Conservation (phyloP, 2,113 vertebrate species). For the Pagrus major region DNA sequence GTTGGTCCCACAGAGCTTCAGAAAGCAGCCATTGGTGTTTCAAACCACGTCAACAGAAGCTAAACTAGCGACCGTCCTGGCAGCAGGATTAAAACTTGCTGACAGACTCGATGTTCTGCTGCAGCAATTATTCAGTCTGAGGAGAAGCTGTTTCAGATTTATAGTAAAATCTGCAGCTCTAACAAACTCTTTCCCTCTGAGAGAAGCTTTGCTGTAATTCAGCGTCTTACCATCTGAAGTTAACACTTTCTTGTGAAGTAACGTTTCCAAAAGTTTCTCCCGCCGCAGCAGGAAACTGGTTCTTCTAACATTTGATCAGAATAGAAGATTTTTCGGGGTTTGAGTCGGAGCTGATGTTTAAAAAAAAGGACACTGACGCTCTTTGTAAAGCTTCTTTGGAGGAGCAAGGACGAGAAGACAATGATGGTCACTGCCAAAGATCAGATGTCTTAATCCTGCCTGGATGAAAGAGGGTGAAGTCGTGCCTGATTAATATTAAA, state of each 20-base stretch:
- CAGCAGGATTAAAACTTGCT: not conserved
- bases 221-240: not conserved
- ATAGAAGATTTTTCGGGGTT: not conserved
- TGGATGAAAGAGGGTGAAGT: not conserved
- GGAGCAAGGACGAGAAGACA: slow-evolving; percentile 10
- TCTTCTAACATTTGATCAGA: slow-evolving; percentile 11
- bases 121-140: not conserved
- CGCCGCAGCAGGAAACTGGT: slow-evolving; percentile 26
- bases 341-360: slow-evolving; percentile 20
- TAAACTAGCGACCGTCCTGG: not conserved
- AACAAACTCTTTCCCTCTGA: slow-evolving; percentile 5
- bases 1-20: too few relatives aligned
- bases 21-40: not conserved
- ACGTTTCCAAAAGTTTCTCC: not conserved
- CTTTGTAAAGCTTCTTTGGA: slow-evolving; percentile 20
- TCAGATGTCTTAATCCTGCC: slow-evolving; percentile 8
- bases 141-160: not conserved
- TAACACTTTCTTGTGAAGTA: slow-evolving; percentile 11
- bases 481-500: slow-evolving; percentile 46
- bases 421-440: slow-evolving; percentile 4
- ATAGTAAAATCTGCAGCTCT: not conserved
- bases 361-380: slow-evolving; percentile 1
- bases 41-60: not conserved
- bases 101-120: not conserved
- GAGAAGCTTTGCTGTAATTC: not conserved